A percentile compares a stretch with the other conserved stretches of the same genome.
These are phyloP conservation scores for Piprites chloris DNA, from an alignment of 2,113 vertebrate species.

Conservation along the genomic window DNA sequence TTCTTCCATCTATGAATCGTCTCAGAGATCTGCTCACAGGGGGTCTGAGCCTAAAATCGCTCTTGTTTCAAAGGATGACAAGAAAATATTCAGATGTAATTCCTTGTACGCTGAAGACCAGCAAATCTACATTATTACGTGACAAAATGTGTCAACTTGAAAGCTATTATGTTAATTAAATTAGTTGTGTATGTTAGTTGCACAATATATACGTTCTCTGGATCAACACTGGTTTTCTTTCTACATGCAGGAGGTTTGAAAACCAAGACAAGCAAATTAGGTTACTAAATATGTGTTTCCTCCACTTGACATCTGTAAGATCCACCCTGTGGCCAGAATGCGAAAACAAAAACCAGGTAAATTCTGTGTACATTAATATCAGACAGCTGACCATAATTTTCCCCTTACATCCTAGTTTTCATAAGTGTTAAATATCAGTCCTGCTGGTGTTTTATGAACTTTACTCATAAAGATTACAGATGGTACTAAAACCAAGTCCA, in stretches of 20 bases:
- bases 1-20: neutral
- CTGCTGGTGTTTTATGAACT: neutral
- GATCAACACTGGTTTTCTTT: neutral
- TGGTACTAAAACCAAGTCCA: neutral
- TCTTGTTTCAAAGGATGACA: neutral
- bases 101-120: neutral
- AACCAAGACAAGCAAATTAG: neutral
- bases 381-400: neutral
- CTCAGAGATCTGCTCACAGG: neutral
- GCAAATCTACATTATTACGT: neutral
- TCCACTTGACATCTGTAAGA: neutral
- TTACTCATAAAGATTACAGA: neutral
- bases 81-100: neutral
- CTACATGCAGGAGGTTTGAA: neutral
- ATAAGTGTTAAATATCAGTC: neutral
- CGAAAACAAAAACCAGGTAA: conserved; percentile 16
- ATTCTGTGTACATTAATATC: neutral
- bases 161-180: neutral
- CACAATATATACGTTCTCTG: neutral
- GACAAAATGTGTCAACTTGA: neutral
- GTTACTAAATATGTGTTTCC: neutral
- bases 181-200: neutral
- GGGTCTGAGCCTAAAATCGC: neutral
- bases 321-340: neutral
- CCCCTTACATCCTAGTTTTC: neutral